phyloP scores from a whole-genome alignment of 2,797 vertebrate genomes.

The Notolabrus celidotus region DNA sequence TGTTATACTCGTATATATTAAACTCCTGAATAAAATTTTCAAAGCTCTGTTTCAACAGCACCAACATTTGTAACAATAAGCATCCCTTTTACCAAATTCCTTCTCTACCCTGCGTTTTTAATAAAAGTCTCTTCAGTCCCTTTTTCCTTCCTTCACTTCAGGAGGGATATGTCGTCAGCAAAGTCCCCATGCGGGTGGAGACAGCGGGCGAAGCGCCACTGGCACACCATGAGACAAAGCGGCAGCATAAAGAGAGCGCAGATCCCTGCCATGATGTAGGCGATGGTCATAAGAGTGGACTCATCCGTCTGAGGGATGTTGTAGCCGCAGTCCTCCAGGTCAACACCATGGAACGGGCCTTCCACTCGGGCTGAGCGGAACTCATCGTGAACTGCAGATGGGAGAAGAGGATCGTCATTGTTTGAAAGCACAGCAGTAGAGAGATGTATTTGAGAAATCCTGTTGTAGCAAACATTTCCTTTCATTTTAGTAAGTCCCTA shows the following conservation, averaged over 20 bases:
- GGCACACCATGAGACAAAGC: conserved; percentile 98
- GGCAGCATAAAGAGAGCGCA: conserved; percentile 99
- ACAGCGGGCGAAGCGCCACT: conserved; percentile 97
- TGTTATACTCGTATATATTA: conserved; percentile 17
- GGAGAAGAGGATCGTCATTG: conserved; percentile 12
- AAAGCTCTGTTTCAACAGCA: conserved; percentile 48
- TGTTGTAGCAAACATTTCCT: no score
- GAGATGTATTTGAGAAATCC: no score
- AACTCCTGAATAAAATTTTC: conserved; percentile 41
- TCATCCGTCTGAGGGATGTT: conserved; percentile 98
- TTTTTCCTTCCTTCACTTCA: conserved; percentile 87
- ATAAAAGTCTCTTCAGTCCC: conserved; percentile 5
- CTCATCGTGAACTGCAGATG: conserved; percentile 90
- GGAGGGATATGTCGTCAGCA: conserved; percentile 96
- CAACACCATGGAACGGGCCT: conserved; percentile 90
- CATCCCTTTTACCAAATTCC: conserved; percentile 18
- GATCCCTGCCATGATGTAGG: conserved; percentile 98
- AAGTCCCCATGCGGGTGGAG: conserved; percentile 93
- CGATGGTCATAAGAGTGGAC: conserved; percentile 98
- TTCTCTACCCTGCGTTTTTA: conserved; percentile 28
- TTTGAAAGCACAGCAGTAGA: no score
- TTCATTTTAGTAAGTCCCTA: no score
- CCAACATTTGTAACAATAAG: conserved; percentile 30
- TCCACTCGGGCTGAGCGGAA: conserved; percentile 93
- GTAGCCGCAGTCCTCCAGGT: conserved; percentile 98